Evolutionary conservation across 2,888 invertebrate genomes (phyloP), one percentile per base, ranked within the genome.

Genomic region (Erebia ligea): DNA sequence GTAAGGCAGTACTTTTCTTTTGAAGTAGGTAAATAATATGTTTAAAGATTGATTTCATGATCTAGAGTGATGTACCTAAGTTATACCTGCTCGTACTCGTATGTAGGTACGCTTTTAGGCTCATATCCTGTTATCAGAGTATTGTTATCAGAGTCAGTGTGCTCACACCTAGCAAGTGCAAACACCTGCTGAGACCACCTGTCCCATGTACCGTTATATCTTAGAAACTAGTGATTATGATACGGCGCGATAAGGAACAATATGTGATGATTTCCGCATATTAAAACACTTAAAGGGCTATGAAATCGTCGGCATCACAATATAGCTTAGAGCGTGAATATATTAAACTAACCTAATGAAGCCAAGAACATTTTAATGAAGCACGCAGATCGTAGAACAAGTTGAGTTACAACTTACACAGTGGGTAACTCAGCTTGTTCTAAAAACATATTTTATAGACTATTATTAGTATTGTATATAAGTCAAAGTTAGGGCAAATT

Each of bases 111-210:
- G 69, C 56, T 54, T 67, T 70, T 67, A 81, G 80, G 78, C 76
- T 77, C 77, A 76, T 70, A 82, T 81, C 76, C 69, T 76, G 84
- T 86, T 90, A 90, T 90, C 89, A 85, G 78, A 85, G 78, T 78
- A 76, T 78, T 79, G 78, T 86, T 89, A 88, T 86, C 89, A 87
- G 78, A 65, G 73, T 76, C 74, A 74, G 90, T 85, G 84, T 90
- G 82, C 80, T 78, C 80, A 86, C 84, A 91, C 91, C 82, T 79
- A 77, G 82, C 86, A 83, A 86, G 91, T 91, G 88, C 90, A 87
- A 87, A 88, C 92, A 92, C 92, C 92, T 92, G 92, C 86, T 80
- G 73, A 70, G 72, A 80, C 82, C 90, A 91, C 91, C 90, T 91
- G 91, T 85, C 78, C 73, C 73, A 64, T 71, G 72, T 77, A 80